Conservation (phyloP, 2,797 vertebrate genomes). For the Microctenopoma stevenorrisi region DNA sequence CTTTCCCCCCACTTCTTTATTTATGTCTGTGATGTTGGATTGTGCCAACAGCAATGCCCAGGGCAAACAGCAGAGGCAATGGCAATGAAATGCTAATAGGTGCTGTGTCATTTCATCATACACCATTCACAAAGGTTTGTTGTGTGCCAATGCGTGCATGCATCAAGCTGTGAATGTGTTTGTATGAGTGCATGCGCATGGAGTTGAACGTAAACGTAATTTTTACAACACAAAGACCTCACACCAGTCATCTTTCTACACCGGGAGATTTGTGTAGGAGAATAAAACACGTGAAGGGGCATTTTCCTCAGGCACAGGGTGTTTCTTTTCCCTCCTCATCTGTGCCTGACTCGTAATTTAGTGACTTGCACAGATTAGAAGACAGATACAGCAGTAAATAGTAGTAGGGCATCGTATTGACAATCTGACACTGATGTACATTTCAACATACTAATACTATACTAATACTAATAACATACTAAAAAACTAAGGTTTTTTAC, state of each 20-base stretch:
- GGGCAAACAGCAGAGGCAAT: constrained; percentile 72
- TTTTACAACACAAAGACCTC: background rate
- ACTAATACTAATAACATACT: too few relatives aligned
- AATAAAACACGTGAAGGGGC: background rate
- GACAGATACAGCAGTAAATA: background rate
- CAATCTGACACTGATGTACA: too few relatives aligned
- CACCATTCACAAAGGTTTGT: constrained; percentile 27
- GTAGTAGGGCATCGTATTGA: background rate
- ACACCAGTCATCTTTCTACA: background rate
- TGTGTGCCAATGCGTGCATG: constrained; percentile 14
- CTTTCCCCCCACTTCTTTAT: constrained; percentile 39
- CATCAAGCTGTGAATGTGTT: constrained; percentile 3
- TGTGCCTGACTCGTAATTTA: background rate
- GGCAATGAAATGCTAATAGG: constrained; percentile 73
- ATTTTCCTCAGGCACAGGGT: background rate
- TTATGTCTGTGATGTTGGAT: constrained; percentile 66
- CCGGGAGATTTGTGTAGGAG: background rate
- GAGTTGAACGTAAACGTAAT: background rate
- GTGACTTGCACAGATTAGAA: background rate
- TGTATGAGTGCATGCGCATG: background rate
- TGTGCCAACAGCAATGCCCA: constrained; percentile 74
- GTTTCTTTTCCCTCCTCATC: background rate
- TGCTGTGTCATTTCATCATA: constrained; percentile 75
- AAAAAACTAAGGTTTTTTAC: too few relatives aligned
- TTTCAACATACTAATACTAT: too few relatives aligned